Base-by-base conservation (phyloP, 2,888 invertebrate genomes). In the Drosophila pegasa region DNA sequence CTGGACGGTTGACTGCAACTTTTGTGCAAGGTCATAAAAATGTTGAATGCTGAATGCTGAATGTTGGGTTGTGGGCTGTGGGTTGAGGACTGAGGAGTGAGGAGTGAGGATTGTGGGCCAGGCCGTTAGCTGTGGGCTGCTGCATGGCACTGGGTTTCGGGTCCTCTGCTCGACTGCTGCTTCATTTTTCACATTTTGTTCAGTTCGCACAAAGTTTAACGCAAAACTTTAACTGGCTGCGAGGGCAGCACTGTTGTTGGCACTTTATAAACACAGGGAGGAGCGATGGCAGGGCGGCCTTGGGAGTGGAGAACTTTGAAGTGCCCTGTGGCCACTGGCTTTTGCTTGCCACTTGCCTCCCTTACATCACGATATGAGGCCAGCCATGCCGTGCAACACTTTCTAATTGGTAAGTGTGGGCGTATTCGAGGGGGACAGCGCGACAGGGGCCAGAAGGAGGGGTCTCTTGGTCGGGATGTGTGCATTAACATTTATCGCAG, bases 1-100 rank as follows among this genome's bases (percentile, higher is more conserved):
- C 37, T 40, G 45, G 61, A 35, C 25, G 47, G 7, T 62, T 16
- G 33, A 31, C 45, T 47, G 51, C 57, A 71, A 73, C 70, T 62
- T 62, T 61, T 58, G 64, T 57, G 78, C 51, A 70, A 80, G 78
- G 78, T 78, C 82, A 78, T 81, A 81, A 80, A 85, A 78, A 62
- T 67, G 66, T 62, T 76, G 59, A 60, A 55, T 54, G 65, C 48
- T 48, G 62, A 56, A 50, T 51, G 27, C 48, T 48, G 62, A 56
- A 50, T 51, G 27, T 18, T 10, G 16, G 45, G 10, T 37, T 18
- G 25, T 14, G 27, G 47, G 3, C n/a, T 25, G 43, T n/a, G 22
- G 22, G 6, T 10, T 45, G 10, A 1, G n/a, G 1, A 3, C 25
- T 43, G 43, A 4, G 43, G n/a, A n/a, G n/a, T n/a, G n/a, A n/a